Conservation (phyloP, 2,113 vertebrate genomes). For the Saccopteryx bilineata region DNA sequence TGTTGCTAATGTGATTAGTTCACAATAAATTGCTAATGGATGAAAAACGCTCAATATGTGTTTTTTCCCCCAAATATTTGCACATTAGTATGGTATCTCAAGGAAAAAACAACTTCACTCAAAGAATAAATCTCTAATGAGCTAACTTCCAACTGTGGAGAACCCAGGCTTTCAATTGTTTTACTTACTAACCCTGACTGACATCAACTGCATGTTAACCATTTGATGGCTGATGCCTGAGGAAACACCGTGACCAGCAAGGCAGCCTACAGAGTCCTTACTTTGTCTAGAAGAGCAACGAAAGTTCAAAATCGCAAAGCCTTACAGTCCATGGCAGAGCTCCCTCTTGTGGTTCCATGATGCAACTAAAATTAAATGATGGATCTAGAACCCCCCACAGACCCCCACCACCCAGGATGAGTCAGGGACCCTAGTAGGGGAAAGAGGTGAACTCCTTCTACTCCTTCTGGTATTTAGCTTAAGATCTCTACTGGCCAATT, state of each 20-base stretch:
- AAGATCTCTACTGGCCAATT: background rate
- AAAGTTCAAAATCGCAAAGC: background rate
- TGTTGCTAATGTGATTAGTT: background rate
- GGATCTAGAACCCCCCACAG: background rate
- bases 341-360: background rate
- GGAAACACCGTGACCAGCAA: background rate
- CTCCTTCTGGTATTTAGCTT: background rate
- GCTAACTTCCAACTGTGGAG: background rate
- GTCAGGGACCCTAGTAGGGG: too few species aligned
- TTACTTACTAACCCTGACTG: background rate
- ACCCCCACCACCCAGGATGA: background rate
- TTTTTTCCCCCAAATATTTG: background rate
- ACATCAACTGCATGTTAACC: background rate
- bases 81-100: background rate
- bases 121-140: background rate
- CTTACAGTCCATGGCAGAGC: background rate
- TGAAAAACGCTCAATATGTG: background rate
- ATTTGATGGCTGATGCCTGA: rapidly evolving
- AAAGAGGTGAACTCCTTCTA: background rate
- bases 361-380: background rate
- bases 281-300: background rate
- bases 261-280: background rate
- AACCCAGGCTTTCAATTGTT: background rate
- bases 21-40: background rate
- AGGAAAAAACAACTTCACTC: background rate